Conservation (phyloP, 1,140 invertebrate species). For the Drosophila elegans region DNA sequence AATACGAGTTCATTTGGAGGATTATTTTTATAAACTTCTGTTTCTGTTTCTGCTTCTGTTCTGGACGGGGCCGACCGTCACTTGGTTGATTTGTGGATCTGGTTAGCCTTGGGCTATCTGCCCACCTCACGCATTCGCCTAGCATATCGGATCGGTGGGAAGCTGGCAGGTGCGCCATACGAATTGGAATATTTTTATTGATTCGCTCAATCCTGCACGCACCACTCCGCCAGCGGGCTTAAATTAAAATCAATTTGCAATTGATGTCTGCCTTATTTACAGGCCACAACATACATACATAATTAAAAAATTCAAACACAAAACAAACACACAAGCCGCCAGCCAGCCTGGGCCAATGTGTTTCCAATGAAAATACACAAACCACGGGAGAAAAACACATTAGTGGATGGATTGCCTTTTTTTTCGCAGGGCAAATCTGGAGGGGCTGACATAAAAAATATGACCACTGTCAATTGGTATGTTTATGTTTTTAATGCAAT, state of each 20-base stretch:
- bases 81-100: conserved; percentile 67
- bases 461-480: conserved; percentile 14
- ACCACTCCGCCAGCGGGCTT: conserved; percentile 34
- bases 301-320: conserved; percentile 77
- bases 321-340: conserved; percentile 56
- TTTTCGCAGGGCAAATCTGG: conserved; percentile 14
- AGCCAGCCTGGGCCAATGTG: conserved; percentile 12
- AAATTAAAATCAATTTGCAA: conserved; percentile 68
- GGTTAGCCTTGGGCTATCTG: conserved; percentile 27
- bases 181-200: conserved; percentile 31
- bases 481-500: conserved; percentile 54
- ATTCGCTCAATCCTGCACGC: conserved; percentile 18
- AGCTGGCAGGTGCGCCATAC: conserved; percentile 2
- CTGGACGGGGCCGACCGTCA: conserved; percentile 59
- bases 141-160: not conserved
- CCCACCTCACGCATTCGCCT: conserved; percentile 10
- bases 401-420: conserved; percentile 30
- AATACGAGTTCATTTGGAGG: conserved; percentile 63
- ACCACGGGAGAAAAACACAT: conserved; percentile 46
- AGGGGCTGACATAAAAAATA: conserved; percentile 39
- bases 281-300: conserved; percentile 45
- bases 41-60: conserved; percentile 39
- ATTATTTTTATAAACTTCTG: conserved; percentile 80
- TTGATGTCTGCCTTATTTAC: conserved; percentile 74
- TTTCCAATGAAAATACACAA: conserved; percentile 42